Base-by-base conservation (phyloP, 2,888 invertebrate species). In the Atrina japonica region DNA sequence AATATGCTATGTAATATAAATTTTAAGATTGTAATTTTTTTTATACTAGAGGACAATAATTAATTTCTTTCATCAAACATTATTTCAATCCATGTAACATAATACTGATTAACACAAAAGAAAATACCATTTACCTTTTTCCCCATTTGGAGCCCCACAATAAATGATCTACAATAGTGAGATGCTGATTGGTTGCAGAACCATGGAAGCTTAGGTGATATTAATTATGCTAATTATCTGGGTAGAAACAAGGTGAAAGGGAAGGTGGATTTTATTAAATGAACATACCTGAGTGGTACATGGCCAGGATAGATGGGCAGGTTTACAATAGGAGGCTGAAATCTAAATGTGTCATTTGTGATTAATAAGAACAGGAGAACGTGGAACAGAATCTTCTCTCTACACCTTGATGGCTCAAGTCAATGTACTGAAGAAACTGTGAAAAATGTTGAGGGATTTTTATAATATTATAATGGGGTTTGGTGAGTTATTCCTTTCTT, bases 161-260 rank as follows among this genome's bases (percentile, higher is more conserved):
- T 27, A 49, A 27, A 27, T 49, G 21, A 61, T 59, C 45, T 30
- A 27, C 61, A 29, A 61, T 29, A 45, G 14, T 49, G 30, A 11
- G 30, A 18, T 61, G 11, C 35, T 49, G 61, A 61, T 61, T 61
- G 61, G 61, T 47, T 49, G 49, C 21, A 11, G 49, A 9, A n/a
- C 61, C 47, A 47, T 2, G 47, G 49, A 21, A 27, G 61, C 16
- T 61, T 27, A 61, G 66, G 66, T 66, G 66, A 40, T 50, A 66
- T 66, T 66, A 49, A 66, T 66, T 66, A 66, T 66, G 66, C 49
- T 58, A 47, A 66, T 56, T 45, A 58, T 56, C 47, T 49, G 66
- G 58, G 61, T 61, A 61, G 45, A 43, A 43, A 59, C 43, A 59
- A 59, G 61, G 61, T 61, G 61, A 61, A 61, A 29, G 18, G 25